Evolutionary conservation across 2,113 vertebrate species (phyloP).

Genomic region (Tamias sibiricus): DNA sequence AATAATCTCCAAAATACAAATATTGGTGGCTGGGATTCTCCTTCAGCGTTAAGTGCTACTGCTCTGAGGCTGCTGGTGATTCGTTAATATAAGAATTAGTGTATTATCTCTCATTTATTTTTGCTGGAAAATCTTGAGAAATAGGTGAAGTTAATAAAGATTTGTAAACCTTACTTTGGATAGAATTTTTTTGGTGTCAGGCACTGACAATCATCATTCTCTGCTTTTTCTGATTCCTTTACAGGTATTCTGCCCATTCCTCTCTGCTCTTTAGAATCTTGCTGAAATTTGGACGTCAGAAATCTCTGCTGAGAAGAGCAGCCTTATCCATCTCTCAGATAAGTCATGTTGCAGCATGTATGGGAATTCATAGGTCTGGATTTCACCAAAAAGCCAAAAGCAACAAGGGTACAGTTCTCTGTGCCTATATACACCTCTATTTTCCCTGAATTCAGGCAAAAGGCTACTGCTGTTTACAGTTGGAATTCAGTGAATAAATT

Average conservation of each 20-base stretch:
- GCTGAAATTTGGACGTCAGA: too few relatives aligned
- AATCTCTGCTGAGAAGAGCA: not conserved
- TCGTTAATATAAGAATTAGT: not conserved
- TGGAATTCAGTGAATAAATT: not conserved
- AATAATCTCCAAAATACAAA: constrained; percentile 2
- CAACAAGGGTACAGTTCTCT: not conserved
- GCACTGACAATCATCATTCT: not conserved
- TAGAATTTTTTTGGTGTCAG: not conserved
- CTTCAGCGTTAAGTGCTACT: not conserved
- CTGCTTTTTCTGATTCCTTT: not conserved
- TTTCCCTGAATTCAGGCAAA: not conserved
- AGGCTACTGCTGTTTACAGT: not conserved
- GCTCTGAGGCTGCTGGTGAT: not conserved
- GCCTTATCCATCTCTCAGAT: not conserved
- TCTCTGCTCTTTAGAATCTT: not conserved
- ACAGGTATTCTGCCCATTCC: not conserved
- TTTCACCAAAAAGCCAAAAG: not conserved
- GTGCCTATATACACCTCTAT: not conserved
- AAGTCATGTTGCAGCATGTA: not conserved
- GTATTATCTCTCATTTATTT: not conserved
- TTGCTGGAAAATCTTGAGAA: constrained; percentile 18
- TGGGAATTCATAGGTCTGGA: not conserved
- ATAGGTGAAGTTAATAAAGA: not conserved
- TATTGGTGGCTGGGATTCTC: not conserved
- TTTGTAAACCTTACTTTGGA: not conserved